These are phyloP conservation scores for Lepidochitona cinerea DNA, from an alignment of 2,888 invertebrate species.

Conservation along the genomic window DNA sequence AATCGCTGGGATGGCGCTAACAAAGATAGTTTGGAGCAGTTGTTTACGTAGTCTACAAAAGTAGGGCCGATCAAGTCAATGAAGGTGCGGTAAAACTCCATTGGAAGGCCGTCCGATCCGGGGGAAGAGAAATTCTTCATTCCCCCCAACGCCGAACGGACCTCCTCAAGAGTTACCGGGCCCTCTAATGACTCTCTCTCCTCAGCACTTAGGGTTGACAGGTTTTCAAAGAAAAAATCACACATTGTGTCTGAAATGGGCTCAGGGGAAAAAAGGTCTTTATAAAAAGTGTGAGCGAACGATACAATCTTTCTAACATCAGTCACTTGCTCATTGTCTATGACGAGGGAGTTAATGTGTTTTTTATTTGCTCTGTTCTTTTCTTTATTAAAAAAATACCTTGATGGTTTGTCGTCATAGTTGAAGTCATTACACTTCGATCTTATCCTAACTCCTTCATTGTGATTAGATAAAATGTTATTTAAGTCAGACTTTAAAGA, in stretches of 20 bases:
- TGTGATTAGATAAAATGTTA: not conserved
- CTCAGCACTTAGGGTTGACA: not conserved
- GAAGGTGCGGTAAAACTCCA: slow-evolving; percentile 13
- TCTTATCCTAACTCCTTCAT: not conserved
- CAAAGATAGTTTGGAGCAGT: not conserved
- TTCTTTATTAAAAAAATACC: slow-evolving; percentile 7
- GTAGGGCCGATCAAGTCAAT: not conserved
- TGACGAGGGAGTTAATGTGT: not conserved
- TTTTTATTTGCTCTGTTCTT: not conserved
- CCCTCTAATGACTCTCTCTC: not conserved
- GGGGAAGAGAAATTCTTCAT: slow-evolving; percentile 9
- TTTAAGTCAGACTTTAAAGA: not conserved
- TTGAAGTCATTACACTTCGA: not conserved
- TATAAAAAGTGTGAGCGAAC: not conserved
- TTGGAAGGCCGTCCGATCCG: slow-evolving; percentile 11
- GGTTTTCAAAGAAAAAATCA: not conserved
- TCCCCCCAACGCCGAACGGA: not conserved
- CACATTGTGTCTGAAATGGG: not conserved
- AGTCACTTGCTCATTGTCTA: not conserved
- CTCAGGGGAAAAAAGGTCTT: not conserved
- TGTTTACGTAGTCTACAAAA: not conserved
- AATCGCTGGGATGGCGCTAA: not conserved
- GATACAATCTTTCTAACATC: not conserved
- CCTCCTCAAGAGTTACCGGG: not conserved
- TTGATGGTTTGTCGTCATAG: slow-evolving; percentile 10